A percentile compares a stretch with the other conserved stretches of the same genome.
Evolutionary conservation across 2,888 invertebrate genomes (phyloP).

Genomic region (Drosophila planitibia): DNA sequence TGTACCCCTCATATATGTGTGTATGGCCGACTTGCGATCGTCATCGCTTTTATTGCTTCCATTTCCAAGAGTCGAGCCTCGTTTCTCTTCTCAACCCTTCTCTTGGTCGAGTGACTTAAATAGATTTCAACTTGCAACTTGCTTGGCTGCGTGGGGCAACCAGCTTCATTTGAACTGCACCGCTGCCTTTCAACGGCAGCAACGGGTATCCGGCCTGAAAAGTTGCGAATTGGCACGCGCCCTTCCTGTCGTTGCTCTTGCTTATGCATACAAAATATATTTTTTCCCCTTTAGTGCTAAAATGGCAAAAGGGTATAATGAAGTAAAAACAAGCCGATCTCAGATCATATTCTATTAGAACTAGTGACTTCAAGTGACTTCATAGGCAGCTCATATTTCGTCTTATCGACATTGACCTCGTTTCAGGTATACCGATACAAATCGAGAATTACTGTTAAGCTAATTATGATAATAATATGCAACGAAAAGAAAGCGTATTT

Average conservation of each 20-base stretch:
- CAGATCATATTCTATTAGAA: not conserved
- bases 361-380: not conserved
- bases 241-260: slow-evolving; percentile 34
- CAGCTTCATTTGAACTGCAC: slow-evolving; percentile 52
- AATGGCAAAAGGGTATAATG: not conserved
- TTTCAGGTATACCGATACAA: no score
- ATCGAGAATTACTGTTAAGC: not conserved
- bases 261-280: slow-evolving; percentile 7
- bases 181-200: slow-evolving; percentile 37
- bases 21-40: not conserved
- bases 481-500: not conserved
- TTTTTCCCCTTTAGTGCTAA: not conserved
- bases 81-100: not conserved
- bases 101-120: slow-evolving; percentile 33
- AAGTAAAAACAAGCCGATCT: not conserved
- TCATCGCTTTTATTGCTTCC: slow-evolving; percentile 44
- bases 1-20: not conserved
- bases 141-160: slow-evolving; percentile 28
- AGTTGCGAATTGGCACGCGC: slow-evolving; percentile 59
- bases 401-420: not conserved
- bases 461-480: not conserved
- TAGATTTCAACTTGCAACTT: slow-evolving; percentile 31
- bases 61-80: slow-evolving; percentile 24
- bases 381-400: not conserved
- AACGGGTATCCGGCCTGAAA: slow-evolving; percentile 52